Conservation (phyloP, 2,888 invertebrate species). For the Chloromyia formosa region DNA sequence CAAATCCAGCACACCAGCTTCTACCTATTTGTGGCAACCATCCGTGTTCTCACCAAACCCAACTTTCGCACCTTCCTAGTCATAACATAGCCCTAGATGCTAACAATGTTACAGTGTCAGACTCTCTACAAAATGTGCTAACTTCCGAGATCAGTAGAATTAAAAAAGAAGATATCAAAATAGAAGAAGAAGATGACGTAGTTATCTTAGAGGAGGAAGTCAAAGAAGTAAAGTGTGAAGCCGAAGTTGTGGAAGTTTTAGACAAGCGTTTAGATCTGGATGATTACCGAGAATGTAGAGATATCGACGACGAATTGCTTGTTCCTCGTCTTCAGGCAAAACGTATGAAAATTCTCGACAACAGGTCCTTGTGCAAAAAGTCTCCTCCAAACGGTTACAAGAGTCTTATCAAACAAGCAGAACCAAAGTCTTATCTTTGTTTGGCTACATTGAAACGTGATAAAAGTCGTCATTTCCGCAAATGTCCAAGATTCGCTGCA, state of each 20-base stretch:
- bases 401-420: slow-evolving; percentile 62
- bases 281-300: neutral
- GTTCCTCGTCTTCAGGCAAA: slow-evolving; percentile 47
- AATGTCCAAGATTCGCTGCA: slow-evolving; percentile 52
- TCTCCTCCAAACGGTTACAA: slow-evolving; percentile 62
- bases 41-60: slow-evolving; percentile 38
- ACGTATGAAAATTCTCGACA: slow-evolving; percentile 60
- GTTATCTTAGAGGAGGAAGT: slow-evolving; percentile 52
- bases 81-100: slow-evolving; percentile 47
- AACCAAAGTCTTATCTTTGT: slow-evolving; percentile 62
- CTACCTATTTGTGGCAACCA: slow-evolving; percentile 47
- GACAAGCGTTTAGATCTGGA: slow-evolving; percentile 45
- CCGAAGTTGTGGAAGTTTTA: slow-evolving; percentile 52
- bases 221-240: slow-evolving; percentile 59
- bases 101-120: slow-evolving; percentile 41
- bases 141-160: slow-evolving; percentile 52
- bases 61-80: slow-evolving; percentile 42
- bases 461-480: slow-evolving; percentile 58
- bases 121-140: slow-evolving; percentile 38
- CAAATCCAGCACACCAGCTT: slow-evolving; percentile 49
- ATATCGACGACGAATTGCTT: slow-evolving; percentile 3
- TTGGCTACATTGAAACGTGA: slow-evolving; percentile 57
- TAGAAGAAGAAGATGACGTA: slow-evolving; percentile 57
- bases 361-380: slow-evolving; percentile 58
- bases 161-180: slow-evolving; percentile 63